phyloP scores from a whole-genome alignment of 2,888 invertebrate genomes.

The Eupithecia pulchellata region DNA sequence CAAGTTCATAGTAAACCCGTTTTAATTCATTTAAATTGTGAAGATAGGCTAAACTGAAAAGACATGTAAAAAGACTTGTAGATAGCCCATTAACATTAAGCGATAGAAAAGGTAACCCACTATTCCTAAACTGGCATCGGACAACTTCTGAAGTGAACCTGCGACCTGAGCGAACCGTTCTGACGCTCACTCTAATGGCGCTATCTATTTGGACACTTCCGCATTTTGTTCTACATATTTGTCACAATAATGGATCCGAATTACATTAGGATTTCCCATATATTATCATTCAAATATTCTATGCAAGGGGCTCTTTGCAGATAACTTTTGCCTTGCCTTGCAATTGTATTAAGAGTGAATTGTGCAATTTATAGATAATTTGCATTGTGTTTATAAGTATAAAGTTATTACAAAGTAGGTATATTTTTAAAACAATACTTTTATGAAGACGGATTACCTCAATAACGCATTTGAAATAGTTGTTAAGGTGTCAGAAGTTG shows the following conservation, averaged over 20 bases:
- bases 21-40: neutral
- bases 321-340: neutral
- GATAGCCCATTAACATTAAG: neutral
- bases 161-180: neutral
- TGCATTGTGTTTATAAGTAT: neutral
- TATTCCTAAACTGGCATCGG: neutral
- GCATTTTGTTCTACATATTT: slow-evolving; percentile 39
- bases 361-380: neutral
- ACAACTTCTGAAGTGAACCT: neutral
- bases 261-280: neutral
- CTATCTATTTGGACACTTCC: slow-evolving; percentile 53
- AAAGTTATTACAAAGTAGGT: neutral
- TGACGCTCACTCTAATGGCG: slow-evolving; percentile 46
- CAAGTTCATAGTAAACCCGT: neutral
- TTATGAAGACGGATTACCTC: slow-evolving; percentile 7
- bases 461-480: slow-evolving; percentile 5
- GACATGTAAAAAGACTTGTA: no score
- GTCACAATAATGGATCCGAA: slow-evolving; percentile 26
- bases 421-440: neutral
- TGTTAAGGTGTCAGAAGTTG: slow-evolving; percentile 37
- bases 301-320: neutral
- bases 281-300: neutral
- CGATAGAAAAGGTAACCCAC: neutral
- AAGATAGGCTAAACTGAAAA: neutral
- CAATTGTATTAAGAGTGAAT: neutral